Conservation (phyloP, 2,888 invertebrate genomes). For the Odontothrips loti region DNA sequence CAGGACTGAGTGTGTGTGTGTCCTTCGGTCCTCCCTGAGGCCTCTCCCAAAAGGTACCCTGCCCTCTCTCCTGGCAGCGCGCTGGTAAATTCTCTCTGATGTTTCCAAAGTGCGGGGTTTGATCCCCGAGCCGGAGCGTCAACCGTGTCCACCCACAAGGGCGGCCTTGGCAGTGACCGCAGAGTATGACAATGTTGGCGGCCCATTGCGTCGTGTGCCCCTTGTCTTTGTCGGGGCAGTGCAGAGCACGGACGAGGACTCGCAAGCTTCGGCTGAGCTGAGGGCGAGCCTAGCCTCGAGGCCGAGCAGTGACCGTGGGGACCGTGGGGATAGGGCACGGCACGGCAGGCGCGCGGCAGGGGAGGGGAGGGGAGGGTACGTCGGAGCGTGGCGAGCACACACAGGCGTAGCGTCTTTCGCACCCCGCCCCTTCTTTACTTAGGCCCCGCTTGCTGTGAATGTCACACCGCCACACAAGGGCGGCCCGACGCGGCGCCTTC, state of each 20-base stretch:
- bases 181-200: neutral
- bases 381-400: neutral
- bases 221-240: neutral
- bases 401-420: neutral
- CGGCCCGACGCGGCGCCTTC: neutral
- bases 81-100: too few species aligned
- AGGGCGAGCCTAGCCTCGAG: too few species aligned
- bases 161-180: neutral
- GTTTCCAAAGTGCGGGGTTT: too few species aligned
- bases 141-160: neutral
- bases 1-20: too few species aligned
- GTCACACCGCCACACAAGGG: neutral
- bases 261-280: too few species aligned
- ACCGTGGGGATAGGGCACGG: neutral
- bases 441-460: slow-evolving; percentile 7
- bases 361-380: neutral
- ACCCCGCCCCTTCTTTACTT: neutral
- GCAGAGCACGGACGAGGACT: too few species aligned
- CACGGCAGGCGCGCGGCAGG: neutral
- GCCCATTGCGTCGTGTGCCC: neutral
- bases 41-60: too few species aligned
- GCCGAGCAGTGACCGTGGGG: too few species aligned
- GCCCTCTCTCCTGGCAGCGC: too few species aligned
- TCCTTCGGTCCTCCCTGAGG: too few species aligned
- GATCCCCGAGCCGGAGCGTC: neutral